phyloP scores from a whole-genome alignment of 2,797 vertebrate species.

The Buceros bicornis region DNA sequence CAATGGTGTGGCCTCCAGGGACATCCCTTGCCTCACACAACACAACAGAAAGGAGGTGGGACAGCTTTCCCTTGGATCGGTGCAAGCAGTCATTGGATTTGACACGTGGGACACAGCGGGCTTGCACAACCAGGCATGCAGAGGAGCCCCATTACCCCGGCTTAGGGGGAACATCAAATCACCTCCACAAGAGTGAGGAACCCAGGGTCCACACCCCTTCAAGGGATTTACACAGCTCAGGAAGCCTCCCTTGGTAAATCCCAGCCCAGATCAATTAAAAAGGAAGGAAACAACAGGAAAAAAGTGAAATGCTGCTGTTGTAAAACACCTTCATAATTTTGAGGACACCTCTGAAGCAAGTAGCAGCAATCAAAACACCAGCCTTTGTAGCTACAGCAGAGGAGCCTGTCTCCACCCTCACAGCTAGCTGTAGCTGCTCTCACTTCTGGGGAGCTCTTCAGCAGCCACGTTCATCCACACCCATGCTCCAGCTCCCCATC shows the following conservation, averaged over 20 bases:
- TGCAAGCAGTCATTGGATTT: neutral
- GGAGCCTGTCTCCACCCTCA: neutral
- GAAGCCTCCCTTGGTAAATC: neutral
- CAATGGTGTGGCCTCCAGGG: neutral
- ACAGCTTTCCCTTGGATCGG: neutral
- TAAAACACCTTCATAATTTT: neutral
- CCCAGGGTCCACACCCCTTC: neutral
- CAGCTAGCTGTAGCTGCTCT: neutral
- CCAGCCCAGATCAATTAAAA: neutral
- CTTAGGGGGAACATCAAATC: neutral
- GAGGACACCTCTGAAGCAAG: neutral
- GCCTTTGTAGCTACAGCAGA: neutral
- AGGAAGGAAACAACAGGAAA: neutral
- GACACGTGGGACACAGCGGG: accelerated
- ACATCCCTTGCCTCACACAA: neutral
- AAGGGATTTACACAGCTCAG: neutral
- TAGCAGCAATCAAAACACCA: neutral
- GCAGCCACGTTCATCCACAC: neutral
- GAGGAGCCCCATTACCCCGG: neutral
- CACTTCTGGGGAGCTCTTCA: neutral
- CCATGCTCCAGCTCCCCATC: neutral
- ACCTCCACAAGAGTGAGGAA: neutral
- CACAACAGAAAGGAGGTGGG: neutral
- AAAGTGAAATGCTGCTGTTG: neutral
- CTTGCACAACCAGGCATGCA: neutral